Evolutionary conservation across 2,797 vertebrate species (phyloP), one percentile per base, ranked within the genome.

Genomic region (Sphenodon punctatus): DNA sequence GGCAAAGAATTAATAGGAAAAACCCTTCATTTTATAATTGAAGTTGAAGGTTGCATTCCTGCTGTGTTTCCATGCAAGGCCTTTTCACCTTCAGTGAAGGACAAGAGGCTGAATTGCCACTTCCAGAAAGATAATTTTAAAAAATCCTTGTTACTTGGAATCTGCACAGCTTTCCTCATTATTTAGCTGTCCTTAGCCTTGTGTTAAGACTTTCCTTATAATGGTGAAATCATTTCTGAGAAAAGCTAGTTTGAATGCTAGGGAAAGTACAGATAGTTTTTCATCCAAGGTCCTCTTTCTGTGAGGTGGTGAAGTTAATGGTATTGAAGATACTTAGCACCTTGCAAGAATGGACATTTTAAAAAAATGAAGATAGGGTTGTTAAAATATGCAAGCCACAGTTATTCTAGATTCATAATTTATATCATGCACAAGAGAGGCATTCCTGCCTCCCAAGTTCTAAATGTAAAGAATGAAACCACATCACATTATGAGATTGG

Each of bases 21-120:
- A 25, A 34, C 38, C 60, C 36, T 39, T 39, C 36, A 6, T 39
- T 60, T 23, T 60, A 51, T 39, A 60, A 38, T 55, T 78, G 13
- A 60, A 5, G 11, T 19, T 43, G 32, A 84, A 67, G 23, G 67
- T 69, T 75, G 53, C 5, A 51, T 75, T 84, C 86, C 66, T 69
- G 36, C 51, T 49, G 10, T 60, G 63, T 77, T 77, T 67, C 75
- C 74, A 32, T 27, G 42, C 45, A 58, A 36, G 69, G 43, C 51
- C 15, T 39, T 10, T 72, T 86, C 46, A 15, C 75, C 27, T 13
- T 23, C 58, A 59, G 23, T 46, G 42, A 22, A 43, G 30, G 23
- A 8, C 0, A 6, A 22, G 43, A 75, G 77, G 20, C 39, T 3
- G 30, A 80, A 82, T 22, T 34, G 53, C 53, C 30, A 34, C 6